Evolutionary conservation across 2,797 vertebrate species (phyloP), one percentile per base, ranked within the genome.

Genomic region (Neostethus bicornis): DNA sequence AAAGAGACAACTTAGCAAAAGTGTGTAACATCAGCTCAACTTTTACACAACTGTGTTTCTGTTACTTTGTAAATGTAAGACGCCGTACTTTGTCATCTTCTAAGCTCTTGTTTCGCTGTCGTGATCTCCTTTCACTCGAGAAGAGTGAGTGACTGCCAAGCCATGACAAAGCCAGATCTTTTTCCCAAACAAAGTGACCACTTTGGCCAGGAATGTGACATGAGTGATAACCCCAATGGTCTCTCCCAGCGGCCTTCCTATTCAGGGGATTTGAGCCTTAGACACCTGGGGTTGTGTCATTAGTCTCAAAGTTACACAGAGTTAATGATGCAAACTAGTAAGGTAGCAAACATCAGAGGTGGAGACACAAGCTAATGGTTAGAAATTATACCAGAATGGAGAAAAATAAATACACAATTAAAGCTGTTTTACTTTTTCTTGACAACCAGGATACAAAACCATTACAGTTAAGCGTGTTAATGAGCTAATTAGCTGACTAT

Each of bases 181-280:
- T 83, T 91, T 58, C 65, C 86, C 70, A 91, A 90, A 92, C 90
- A 91, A 91, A 91, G 86, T 85, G 87, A 81, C 85, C 90, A 90
- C 89, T 91, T 80, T 79, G 76, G 54, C 41, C 51, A 83, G 85
- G 89, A 91, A 91, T 91, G 86, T 85, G 87, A 89, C 87, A 84
- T 69, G 81, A 84, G 75, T 32, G 81, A 82, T 89, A 73, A 83
- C 81, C 78, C 61, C 48, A 7, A 58, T 26, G 54, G 71, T 77
- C 77, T 73, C 65, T 69, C 56, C 63, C 72, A 64, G 81, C 80
- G 74, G 48, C 47, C 63, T 46, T 64, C 41, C 66, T 38, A 72
- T 90, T 89, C 82, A 87, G 51, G 73, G 61, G 57, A 79, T 70
- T 42, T 87, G 83, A 84, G 75, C 83, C 79, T 37, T 82, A 77